phyloP scores from a whole-genome alignment of 2,113 vertebrate species.

The Leptobrachium ailaonicum region DNA sequence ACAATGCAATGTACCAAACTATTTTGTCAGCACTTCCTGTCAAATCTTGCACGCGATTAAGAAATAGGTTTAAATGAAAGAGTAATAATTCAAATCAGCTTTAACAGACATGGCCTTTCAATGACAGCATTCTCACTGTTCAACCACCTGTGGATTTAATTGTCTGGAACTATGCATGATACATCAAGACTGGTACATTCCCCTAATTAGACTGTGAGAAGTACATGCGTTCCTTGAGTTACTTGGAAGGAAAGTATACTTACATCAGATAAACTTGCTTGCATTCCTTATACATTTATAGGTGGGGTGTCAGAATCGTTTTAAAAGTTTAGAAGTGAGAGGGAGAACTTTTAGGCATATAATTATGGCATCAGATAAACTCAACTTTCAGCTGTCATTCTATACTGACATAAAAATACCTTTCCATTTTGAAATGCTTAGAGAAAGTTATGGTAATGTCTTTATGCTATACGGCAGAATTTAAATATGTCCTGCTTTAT shows the following conservation, averaged over 20 bases:
- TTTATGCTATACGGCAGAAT: not conserved
- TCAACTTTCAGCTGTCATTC: conserved; percentile 15
- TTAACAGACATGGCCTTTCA: conserved; percentile 38
- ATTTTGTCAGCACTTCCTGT: conserved; percentile 5
- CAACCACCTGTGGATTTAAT: conserved; percentile 38
- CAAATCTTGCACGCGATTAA: conserved; percentile 15
- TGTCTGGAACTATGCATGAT: conserved; percentile 30
- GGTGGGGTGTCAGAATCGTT: not conserved
- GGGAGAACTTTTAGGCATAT: not conserved
- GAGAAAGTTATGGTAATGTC: not conserved
- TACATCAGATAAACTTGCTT: not conserved
- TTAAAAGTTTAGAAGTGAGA: not conserved
- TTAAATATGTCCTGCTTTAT: not conserved
- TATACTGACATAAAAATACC: conserved; percentile 13
- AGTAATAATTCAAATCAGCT: conserved; percentile 16
- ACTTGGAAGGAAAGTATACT: conserved; percentile 10
- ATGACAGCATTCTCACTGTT: conserved; percentile 31
- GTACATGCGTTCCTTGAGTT: conserved; percentile 23
- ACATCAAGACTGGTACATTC: conserved; percentile 20
- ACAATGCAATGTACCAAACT: conserved; percentile 9
- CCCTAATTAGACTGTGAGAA: conserved; percentile 34
- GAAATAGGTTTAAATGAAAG: conserved; percentile 15
- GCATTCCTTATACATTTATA: not conserved
- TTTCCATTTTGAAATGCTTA: not conserved
- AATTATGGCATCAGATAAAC: conserved; percentile 1